Percentiles rank a stretch among this genome's conserved stretches.
These are phyloP conservation scores for Nephila pilipes DNA, from an alignment of 1,140 invertebrate genomes.

Conservation along the genomic window DNA sequence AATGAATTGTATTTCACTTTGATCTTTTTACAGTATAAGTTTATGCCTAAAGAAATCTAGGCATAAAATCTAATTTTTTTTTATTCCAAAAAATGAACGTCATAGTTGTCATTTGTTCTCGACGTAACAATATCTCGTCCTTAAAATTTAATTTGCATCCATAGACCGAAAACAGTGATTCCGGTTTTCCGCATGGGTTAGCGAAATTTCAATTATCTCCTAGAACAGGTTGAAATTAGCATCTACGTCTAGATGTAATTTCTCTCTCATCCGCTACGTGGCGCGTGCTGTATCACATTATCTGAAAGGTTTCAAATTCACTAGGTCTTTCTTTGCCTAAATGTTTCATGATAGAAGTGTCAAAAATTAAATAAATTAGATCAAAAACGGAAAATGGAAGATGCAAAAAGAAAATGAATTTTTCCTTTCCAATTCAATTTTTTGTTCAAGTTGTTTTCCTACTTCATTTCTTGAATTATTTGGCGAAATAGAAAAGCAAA, in stretches of 20 bases:
- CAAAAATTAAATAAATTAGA: background rate
- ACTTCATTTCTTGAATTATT: no score
- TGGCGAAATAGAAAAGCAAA: no score
- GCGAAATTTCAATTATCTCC: constrained; percentile 58
- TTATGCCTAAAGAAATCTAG: background rate
- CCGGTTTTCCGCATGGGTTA: background rate
- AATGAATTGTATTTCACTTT: background rate
- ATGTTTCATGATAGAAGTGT: background rate
- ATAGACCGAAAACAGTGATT: no score
- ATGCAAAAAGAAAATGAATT: no score
- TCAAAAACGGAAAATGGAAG: background rate
- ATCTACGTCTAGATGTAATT: background rate
- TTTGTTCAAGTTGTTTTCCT: no score
- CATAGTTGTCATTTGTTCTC: background rate
- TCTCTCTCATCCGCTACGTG: background rate
- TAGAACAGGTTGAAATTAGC: constrained; percentile 7
- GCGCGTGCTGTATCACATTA: background rate
- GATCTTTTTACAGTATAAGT: background rate
- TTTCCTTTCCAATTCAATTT: no score
- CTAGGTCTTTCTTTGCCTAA: background rate
- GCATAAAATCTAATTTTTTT: background rate
- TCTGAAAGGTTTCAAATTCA: constrained; percentile 24
- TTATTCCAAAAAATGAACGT: background rate
- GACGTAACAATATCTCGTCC: constrained; percentile 25
- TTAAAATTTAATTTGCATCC: constrained; percentile 53